phyloP scores from a whole-genome alignment of 2,797 vertebrate species.

The Alca torda region DNA sequence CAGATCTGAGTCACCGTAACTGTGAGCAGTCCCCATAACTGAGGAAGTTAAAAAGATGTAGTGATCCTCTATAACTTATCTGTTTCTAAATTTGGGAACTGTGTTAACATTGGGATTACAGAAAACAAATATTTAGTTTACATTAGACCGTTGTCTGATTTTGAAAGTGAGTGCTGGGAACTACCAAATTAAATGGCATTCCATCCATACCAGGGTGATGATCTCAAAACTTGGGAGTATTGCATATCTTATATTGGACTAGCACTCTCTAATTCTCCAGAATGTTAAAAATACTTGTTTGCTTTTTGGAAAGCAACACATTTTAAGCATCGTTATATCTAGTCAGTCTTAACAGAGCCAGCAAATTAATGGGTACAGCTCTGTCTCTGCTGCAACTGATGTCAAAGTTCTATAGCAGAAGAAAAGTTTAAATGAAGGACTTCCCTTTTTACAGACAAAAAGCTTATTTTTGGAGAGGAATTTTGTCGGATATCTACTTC shows the following conservation, averaged over 20 bases:
- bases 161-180: not conserved
- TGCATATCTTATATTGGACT: not conserved
- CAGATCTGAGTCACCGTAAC: not conserved
- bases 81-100: not conserved
- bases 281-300: not conserved
- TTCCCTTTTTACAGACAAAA: not conserved
- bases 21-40: not conserved
- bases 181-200: not conserved
- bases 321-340: not conserved
- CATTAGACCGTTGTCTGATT: not conserved
- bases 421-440: not conserved
- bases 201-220: not conserved
- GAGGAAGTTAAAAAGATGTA: not conserved
- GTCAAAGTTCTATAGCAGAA: not conserved
- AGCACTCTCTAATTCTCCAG: not conserved
- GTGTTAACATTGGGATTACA: not conserved
- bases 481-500: not conserved
- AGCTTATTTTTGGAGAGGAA: not conserved
- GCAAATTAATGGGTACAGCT: not conserved
- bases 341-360: not conserved
- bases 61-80: not conserved
- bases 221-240: not conserved
- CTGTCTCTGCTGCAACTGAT: not conserved
- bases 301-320: not conserved
- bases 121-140: not conserved